Conservation (phyloP, 2,797 vertebrate genomes). For the Jordanella pulchra region DNA sequence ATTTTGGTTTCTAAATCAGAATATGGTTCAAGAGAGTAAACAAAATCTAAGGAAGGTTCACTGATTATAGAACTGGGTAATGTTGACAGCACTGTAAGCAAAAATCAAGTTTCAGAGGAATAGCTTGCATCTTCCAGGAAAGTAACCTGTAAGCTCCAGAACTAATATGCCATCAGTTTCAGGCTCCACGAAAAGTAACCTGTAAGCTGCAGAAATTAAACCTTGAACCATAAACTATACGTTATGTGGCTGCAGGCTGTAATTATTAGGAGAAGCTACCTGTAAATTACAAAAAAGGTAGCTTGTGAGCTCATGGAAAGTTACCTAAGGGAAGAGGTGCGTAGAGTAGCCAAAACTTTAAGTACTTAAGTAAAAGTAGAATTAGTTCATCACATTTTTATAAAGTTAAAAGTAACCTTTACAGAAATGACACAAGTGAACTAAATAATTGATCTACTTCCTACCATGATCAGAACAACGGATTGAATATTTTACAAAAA, state of each 20-base stretch:
- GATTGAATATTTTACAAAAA: too few species aligned
- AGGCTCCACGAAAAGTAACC: background rate
- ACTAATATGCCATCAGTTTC: background rate
- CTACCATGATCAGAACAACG: too few species aligned
- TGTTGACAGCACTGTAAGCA: background rate
- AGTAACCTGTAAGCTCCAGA: background rate
- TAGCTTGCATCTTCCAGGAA: background rate
- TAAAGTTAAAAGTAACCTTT: too few species aligned
- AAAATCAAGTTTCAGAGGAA: background rate
- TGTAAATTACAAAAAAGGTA: too few species aligned
- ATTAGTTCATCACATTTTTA: too few species aligned
- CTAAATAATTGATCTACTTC: too few species aligned
- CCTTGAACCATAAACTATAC: too few species aligned
- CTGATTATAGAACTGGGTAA: background rate
- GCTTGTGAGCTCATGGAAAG: background rate
- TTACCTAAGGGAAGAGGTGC: background rate
- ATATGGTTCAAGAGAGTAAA: conserved; percentile 34
- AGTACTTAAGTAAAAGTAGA: too few species aligned
- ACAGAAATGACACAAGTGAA: too few species aligned
- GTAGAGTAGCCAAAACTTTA: too few species aligned
- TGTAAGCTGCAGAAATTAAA: background rate
- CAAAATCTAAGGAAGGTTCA: conserved; percentile 19
- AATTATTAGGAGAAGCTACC: too few species aligned
- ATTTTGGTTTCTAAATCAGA: conserved; percentile 9
- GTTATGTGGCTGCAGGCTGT: too few species aligned